Evolutionary conservation across 2,888 invertebrate genomes (phyloP).

Genomic region (Nomada lathburiana): DNA sequence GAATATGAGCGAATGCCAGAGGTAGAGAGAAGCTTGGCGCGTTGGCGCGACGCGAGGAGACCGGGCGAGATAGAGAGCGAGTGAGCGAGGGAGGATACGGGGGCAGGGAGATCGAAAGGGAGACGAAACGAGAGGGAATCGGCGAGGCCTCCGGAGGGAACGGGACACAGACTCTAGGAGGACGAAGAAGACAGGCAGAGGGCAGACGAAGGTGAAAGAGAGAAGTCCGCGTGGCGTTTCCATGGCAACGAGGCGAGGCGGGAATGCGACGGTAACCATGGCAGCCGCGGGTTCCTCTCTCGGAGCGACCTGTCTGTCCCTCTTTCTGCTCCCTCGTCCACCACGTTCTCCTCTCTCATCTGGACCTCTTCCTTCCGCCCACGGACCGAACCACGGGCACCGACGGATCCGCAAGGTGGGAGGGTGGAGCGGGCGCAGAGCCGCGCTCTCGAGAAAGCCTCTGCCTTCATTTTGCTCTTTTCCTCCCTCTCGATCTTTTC

Average conservation of each 20-base stretch:
- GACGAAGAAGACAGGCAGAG: conserved; percentile 54
- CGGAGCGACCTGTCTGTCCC: conserved; percentile 82
- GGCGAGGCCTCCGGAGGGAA: conserved; percentile 33
- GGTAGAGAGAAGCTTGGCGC: conserved; percentile 60
- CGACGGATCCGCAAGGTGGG: conserved; percentile 60
- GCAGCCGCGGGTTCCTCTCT: conserved; percentile 82
- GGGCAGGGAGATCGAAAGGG: conserved; percentile 2
- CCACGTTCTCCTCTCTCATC: conserved; percentile 72
- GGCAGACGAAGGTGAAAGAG: conserved; percentile 47
- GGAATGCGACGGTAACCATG: conserved; percentile 84
- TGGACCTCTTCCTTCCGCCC: conserved; percentile 82
- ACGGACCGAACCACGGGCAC: conserved; percentile 70
- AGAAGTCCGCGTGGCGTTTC: conserved; percentile 84
- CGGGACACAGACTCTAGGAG: conserved; percentile 36
- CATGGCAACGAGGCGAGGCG: conserved; percentile 86
- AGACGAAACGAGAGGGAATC: conserved; percentile 39
- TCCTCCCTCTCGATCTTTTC: conserved; percentile 43
- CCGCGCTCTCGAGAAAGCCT: conserved; percentile 55
- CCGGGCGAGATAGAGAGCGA: not conserved
- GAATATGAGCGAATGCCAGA: conserved; percentile 67
- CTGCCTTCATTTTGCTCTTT: conserved; percentile 44
- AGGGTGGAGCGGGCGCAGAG: conserved; percentile 66
- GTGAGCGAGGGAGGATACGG: not conserved
- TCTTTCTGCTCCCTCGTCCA: conserved; percentile 78
- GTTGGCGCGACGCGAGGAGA: conserved; percentile 38